Evolutionary conservation across 2,113 vertebrate genomes (phyloP).

Genomic region (Pipra filicauda): DNA sequence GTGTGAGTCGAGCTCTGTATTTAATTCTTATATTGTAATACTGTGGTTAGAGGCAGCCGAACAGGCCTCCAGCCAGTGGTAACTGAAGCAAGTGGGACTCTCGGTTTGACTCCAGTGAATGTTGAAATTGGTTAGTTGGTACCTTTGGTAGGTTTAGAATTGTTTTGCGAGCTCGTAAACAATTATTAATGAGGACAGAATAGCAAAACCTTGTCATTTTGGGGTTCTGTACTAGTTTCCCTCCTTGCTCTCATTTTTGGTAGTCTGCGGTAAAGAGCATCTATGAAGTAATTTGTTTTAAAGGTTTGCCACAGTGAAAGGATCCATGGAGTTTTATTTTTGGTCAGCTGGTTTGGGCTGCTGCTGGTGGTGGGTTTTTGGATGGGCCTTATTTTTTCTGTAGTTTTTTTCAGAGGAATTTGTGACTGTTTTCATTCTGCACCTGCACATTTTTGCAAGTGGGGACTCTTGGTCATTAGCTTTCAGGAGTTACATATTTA

Average conservation of each 20-base stretch:
- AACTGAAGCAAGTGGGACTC: background rate
- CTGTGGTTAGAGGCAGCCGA: slow-evolving; percentile 48
- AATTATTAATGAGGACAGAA: slow-evolving; percentile 15
- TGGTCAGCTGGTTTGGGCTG: background rate
- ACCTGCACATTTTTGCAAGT: background rate
- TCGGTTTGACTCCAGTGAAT: background rate
- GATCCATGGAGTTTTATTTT: background rate
- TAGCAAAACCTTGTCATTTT: background rate
- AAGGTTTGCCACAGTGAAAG: background rate
- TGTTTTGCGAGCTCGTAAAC: background rate
- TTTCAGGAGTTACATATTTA: background rate
- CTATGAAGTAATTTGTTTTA: background rate
- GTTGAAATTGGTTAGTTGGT: background rate
- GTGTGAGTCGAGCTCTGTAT: slow-evolving; percentile 42
- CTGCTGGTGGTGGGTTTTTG: background rate
- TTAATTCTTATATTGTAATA: slow-evolving; percentile 62
- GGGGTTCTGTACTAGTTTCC: background rate
- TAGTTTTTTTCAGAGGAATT: background rate
- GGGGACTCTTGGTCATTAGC: background rate
- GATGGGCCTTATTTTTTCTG: background rate
- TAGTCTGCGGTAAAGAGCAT: background rate
- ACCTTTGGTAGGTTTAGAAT: background rate
- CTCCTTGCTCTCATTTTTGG: background rate
- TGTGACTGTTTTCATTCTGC: background rate
- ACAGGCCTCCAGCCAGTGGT: slow-evolving; percentile 16